A percentile compares a stretch with the other conserved stretches of the same genome.
phyloP scores from a whole-genome alignment of 2,797 vertebrate genomes.

The Syncerus caffer region DNA sequence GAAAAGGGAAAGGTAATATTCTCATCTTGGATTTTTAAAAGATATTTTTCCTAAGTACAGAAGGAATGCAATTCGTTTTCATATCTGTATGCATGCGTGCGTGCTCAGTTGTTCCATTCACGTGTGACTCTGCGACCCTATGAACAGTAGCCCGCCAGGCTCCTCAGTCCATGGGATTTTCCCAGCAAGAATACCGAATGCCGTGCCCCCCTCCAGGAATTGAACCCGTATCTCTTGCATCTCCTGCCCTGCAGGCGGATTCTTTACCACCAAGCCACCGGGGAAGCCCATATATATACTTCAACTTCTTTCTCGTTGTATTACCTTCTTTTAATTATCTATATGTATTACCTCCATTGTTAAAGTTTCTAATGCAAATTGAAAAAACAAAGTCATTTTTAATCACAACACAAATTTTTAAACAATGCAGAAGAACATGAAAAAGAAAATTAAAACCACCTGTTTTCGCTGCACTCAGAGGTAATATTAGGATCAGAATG shows the following conservation, averaged over 20 bases:
- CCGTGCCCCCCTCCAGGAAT: background rate
- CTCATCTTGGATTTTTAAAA: background rate
- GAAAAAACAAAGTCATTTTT: background rate
- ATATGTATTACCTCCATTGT: background rate
- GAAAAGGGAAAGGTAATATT: background rate
- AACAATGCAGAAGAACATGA: background rate
- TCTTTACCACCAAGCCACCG: background rate
- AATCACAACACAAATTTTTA: background rate
- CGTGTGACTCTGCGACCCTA: background rate
- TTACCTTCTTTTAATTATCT: background rate
- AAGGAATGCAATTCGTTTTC: background rate
- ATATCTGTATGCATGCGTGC: fast-evolving
- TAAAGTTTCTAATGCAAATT: background rate
- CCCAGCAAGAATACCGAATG: background rate
- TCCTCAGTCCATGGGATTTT: background rate
- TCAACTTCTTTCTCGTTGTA: background rate
- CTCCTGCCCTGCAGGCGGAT: background rate
- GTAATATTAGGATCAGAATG: background rate
- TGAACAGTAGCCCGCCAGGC: background rate
- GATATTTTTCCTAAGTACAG: background rate
- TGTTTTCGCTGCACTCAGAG: background rate
- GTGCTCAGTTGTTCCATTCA: background rate
- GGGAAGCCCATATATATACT: background rate
- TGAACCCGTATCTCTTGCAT: background rate
- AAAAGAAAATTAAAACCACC: background rate